Percentiles rank a stretch among this genome's conserved stretches.
Evolutionary conservation across 2,113 vertebrate genomes (phyloP).

Genomic region (Accipiter virgatus): DNA sequence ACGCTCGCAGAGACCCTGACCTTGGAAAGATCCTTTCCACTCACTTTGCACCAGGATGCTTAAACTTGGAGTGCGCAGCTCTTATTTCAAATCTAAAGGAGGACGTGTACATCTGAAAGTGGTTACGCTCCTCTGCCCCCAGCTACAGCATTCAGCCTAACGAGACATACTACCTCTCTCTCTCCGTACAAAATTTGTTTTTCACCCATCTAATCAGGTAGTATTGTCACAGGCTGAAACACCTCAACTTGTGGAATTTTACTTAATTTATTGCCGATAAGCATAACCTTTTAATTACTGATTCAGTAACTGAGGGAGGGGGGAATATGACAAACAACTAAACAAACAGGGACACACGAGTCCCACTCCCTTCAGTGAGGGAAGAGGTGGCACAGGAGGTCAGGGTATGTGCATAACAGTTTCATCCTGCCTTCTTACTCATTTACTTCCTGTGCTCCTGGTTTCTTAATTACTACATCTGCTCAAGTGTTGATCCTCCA

Average conservation of each 20-base stretch:
- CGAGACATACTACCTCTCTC: not conserved
- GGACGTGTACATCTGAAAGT: not conserved
- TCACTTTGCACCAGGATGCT: not conserved
- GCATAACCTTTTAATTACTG: not conserved
- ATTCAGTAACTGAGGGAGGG: not conserved
- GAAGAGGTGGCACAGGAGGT: not conserved
- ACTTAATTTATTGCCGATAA: not conserved
- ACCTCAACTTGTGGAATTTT: too few relatives aligned
- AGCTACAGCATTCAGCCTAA: not conserved
- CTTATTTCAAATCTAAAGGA: not conserved
- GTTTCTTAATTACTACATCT: not conserved
- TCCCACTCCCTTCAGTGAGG: not conserved
- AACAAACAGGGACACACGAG: not conserved
- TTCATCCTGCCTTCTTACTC: not conserved
- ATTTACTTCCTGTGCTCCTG: not conserved
- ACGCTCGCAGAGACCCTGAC: not conserved
- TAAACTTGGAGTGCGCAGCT: not conserved
- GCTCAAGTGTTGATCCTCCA: not conserved
- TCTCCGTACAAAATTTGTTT: not conserved
- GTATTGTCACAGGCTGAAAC: not conserved
- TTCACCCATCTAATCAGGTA: not conserved
- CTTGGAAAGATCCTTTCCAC: not conserved
- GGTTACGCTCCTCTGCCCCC: not conserved
- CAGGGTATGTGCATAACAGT: not conserved
- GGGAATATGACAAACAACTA: not conserved